Base-by-base conservation (phyloP, 2,113 vertebrate species). In the Nerophis ophidion region DNA sequence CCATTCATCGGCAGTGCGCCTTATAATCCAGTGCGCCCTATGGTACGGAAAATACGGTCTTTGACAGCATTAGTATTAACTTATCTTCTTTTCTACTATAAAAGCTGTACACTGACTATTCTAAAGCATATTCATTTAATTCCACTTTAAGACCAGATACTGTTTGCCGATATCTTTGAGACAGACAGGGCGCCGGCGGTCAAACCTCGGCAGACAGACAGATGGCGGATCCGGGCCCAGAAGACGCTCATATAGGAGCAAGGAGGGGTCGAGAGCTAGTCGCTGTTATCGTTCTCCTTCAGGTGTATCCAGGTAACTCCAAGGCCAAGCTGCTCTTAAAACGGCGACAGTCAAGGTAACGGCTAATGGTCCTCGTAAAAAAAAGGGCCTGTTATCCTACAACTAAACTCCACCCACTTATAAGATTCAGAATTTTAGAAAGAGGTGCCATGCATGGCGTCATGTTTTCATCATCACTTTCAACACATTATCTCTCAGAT, bases 241-340 rank as follows among this genome's bases (percentile, higher is more conserved):
- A 48, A 56, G 33, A 36, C 45, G 14, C 46, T 14, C 36, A 76
- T 75, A 79, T 83, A 82, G 68, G 58, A 71, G 69, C 74, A 44
- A 11, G 40, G 40, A 44, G 40, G 12, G 40, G 40, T 9, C 6
- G 40, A 44, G 40, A 44, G 12, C 6, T 10, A 44, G 40, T 44
- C 40, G 60, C 58, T 75, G 84, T 91, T 91, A 92, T 92, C 82
- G 62, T 85, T 81, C 71, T 74, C 66, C 74, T 84, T 80, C 82
- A 88, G 87, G 86, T 90, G 90, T 91, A 88, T 89, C 91, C 81
- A 91, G 90, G 92, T 90, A 90, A 92, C 89, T 85, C 82, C 92
- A 92, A 93, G 92, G 92, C 89, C 90, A 75, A 54, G 68, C 52
- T 15, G 86, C 86, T 86, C 81, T 91, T 92, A 90, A 93, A 92